phyloP scores from a whole-genome alignment of 1,140 invertebrate species.

The Cheumatopsyche charites region DNA sequence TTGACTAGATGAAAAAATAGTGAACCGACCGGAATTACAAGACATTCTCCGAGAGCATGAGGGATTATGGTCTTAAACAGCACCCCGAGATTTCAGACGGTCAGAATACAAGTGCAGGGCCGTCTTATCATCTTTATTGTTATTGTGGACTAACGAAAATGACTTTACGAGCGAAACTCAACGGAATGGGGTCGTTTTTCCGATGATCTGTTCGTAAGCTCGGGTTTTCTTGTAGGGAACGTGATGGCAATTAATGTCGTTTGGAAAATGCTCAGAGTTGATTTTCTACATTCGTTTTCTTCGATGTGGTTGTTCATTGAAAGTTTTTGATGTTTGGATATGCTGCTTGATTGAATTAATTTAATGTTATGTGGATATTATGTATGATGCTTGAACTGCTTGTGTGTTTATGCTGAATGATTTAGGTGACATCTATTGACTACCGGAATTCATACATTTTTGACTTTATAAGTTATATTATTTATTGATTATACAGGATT shows the following conservation, averaged over 20 bases:
- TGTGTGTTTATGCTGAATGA: too few relatives aligned
- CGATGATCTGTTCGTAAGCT: conserved; percentile 1
- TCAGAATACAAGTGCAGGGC: not conserved
- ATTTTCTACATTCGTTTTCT: not conserved
- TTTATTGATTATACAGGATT: too few relatives aligned
- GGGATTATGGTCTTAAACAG: conserved; percentile 30
- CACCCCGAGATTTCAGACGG: not conserved
- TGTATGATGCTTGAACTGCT: too few relatives aligned
- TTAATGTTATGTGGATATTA: too few relatives aligned
- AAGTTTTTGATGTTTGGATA: too few relatives aligned
- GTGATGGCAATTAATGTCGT: too few relatives aligned
- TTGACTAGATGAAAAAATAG: conserved; percentile 38
- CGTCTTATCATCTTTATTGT: conserved; percentile 26
- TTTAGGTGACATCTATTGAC: too few relatives aligned
- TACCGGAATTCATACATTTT: too few relatives aligned
- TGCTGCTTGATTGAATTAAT: too few relatives aligned
- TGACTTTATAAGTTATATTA: too few relatives aligned
- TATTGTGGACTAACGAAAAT: conserved; percentile 23
- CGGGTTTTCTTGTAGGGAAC: too few relatives aligned
- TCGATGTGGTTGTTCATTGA: not conserved
- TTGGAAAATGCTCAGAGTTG: too few relatives aligned
- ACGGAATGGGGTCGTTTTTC: not conserved
- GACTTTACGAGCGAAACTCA: not conserved
- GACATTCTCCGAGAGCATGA: conserved; percentile 30
- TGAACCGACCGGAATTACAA: conserved; percentile 25